Percentiles rank a stretch among this genome's conserved stretches.
These are phyloP conservation scores for Atta cephalotes DNA, from an alignment of 1,140 invertebrate species.

Conservation along the genomic window DNA sequence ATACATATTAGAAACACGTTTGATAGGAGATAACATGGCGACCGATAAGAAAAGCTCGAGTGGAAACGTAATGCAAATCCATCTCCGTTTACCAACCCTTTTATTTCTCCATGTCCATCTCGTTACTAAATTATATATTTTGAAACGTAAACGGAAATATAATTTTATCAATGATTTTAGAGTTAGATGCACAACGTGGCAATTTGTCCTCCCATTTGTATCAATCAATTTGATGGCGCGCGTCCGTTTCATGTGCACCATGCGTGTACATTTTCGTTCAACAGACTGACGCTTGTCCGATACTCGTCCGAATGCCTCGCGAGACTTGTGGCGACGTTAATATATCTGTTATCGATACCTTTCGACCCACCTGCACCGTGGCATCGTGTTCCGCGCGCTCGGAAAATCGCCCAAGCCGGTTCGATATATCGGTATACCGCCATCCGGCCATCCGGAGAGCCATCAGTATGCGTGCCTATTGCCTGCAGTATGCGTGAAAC, in stretches of 20 bases:
- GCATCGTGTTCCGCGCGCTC: constrained; percentile 5
- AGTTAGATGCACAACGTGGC: background rate
- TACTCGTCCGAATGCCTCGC: constrained; percentile 31
- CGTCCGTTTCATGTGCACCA: background rate
- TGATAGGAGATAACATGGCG: background rate
- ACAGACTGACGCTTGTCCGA: constrained; percentile 32
- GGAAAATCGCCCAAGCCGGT: constrained; percentile 30
- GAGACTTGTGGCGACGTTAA: constrained; percentile 33
- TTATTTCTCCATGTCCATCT: background rate
- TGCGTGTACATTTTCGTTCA: constrained; percentile 11
- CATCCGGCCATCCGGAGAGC: background rate
- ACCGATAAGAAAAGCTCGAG: background rate
- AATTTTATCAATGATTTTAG: background rate
- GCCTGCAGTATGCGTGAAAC: background rate
- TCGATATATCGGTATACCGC: constrained; percentile 6
- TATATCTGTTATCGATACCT: constrained; percentile 48
- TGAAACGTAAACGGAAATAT: background rate
- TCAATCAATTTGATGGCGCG: background rate
- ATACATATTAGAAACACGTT: constrained; percentile 23
- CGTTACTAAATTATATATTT: background rate
- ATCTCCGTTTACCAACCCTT: background rate
- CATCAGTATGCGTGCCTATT: constrained; percentile 6
- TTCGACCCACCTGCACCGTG: constrained; percentile 6
- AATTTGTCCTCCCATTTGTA: constrained; percentile 9
- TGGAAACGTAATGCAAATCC: background rate